Percentiles rank a stretch among this genome's conserved stretches.
Evolutionary conservation across 1,140 invertebrate species (phyloP).

Genomic region (Teleogryllus occipitalis): DNA sequence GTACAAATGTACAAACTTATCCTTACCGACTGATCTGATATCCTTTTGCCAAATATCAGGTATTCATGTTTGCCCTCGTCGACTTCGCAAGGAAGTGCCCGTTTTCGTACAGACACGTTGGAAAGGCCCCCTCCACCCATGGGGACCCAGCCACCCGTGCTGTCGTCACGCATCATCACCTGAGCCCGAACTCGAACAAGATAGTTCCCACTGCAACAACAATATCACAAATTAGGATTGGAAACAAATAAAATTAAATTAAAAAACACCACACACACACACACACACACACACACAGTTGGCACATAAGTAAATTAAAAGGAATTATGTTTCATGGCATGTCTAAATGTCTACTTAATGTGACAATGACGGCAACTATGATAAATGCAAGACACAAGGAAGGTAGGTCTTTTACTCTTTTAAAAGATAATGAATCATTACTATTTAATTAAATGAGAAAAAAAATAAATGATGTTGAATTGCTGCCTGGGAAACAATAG

Average conservation of each 20-base stretch:
- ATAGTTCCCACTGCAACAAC: constrained; percentile 69
- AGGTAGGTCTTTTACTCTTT: too few species aligned
- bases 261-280: neutral
- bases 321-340: neutral
- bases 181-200: constrained; percentile 94
- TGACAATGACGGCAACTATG: too few species aligned
- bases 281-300: neutral
- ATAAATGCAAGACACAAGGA: too few species aligned
- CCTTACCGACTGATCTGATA: constrained; percentile 82
- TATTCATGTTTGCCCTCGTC: constrained; percentile 61
- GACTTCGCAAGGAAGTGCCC: constrained; percentile 40
- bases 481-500: too few species aligned
- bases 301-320: neutral
- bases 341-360: too few species aligned
- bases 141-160: constrained; percentile 91
- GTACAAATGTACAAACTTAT: too few species aligned
- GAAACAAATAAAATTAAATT: neutral
- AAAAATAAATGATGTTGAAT: too few species aligned
- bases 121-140: constrained; percentile 87
- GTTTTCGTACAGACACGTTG: constrained; percentile 78
- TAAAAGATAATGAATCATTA: too few species aligned
- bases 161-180: constrained; percentile 97
- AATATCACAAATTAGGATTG: constrained; percentile 4
- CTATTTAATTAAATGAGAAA: too few species aligned
- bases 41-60: constrained; percentile 82